phyloP scores from a whole-genome alignment of 2,113 vertebrate species.

The Rhegmatorhina hoffmannsi region DNA sequence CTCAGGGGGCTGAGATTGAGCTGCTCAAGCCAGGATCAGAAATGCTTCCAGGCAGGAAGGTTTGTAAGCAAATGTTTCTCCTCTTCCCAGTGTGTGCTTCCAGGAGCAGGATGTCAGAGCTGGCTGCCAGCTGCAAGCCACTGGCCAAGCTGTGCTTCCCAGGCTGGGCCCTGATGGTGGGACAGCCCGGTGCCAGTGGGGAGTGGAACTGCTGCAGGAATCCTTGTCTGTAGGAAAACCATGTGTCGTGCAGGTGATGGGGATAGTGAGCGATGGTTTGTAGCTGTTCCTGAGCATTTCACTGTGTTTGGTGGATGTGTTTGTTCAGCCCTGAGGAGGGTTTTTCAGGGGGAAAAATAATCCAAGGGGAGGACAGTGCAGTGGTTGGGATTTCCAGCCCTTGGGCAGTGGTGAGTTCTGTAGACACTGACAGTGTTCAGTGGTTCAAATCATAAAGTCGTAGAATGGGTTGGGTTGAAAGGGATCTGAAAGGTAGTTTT shows the following conservation, averaged over 20 bases:
- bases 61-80: not conserved
- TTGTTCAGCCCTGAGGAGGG: not conserved
- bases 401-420: not conserved
- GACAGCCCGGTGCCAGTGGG: not conserved
- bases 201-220: not conserved
- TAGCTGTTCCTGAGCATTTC: not conserved
- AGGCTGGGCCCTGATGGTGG: not conserved
- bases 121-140: not conserved
- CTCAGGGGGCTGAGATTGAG: not conserved
- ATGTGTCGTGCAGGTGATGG: fast-evolving
- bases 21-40: not conserved
- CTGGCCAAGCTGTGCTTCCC: not conserved
- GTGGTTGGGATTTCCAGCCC: not conserved
- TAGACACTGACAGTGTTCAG: not conserved
- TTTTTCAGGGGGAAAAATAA: not conserved
- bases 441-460: not conserved
- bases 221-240: not conserved
- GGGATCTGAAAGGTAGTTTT: not conserved
- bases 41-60: not conserved
- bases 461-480: not conserved
- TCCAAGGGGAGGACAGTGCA: not conserved
- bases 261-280: fast-evolving
- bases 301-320: not conserved
- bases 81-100: not conserved
- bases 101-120: not conserved